These are phyloP conservation scores for Tortrix viridana DNA, from an alignment of 2,888 invertebrate species.

Conservation along the genomic window DNA sequence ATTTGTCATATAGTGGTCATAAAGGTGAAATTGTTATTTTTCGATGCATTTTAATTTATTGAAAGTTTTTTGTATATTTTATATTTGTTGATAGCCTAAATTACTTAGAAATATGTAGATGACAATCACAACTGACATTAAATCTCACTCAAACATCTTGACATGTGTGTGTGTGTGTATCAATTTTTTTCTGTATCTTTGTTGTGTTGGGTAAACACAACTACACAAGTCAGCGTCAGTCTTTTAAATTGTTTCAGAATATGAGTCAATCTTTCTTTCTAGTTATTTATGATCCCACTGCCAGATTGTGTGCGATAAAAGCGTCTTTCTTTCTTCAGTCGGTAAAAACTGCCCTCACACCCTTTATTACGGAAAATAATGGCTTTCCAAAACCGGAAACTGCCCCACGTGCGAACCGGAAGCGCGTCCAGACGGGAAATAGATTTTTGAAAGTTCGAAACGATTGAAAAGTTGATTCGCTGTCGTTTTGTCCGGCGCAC, in stretches of 20 bases:
- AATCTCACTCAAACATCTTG: too few species aligned
- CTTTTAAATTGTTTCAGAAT: too few species aligned
- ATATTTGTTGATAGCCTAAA: too few species aligned
- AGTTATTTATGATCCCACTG: too few species aligned
- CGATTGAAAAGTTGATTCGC: slow-evolving; percentile 53
- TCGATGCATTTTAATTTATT: slow-evolving; percentile 1
- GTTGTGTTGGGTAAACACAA: too few species aligned
- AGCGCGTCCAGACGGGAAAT: slow-evolving; percentile 77
- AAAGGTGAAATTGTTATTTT: neutral
- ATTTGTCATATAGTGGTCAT: slow-evolving; percentile 14
- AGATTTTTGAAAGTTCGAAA: slow-evolving; percentile 76
- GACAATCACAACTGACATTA: too few species aligned
- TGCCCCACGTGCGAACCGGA: slow-evolving; percentile 59
- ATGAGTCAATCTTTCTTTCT: too few species aligned
- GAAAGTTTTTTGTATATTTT: too few species aligned
- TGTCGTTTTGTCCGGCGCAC: slow-evolving; percentile 32
- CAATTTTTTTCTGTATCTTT: too few species aligned
- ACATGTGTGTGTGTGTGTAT: too few species aligned
- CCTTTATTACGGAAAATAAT: slow-evolving; percentile 56
- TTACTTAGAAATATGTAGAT: too few species aligned
- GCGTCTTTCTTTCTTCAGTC: neutral
- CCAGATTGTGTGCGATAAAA: neutral
- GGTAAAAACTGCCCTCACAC: slow-evolving; percentile 11
- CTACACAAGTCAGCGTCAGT: too few species aligned
- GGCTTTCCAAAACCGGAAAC: slow-evolving; percentile 63